These are phyloP conservation scores for Drosophila vallismaia DNA, from an alignment of 2,888 invertebrate species.

Conservation along the genomic window DNA sequence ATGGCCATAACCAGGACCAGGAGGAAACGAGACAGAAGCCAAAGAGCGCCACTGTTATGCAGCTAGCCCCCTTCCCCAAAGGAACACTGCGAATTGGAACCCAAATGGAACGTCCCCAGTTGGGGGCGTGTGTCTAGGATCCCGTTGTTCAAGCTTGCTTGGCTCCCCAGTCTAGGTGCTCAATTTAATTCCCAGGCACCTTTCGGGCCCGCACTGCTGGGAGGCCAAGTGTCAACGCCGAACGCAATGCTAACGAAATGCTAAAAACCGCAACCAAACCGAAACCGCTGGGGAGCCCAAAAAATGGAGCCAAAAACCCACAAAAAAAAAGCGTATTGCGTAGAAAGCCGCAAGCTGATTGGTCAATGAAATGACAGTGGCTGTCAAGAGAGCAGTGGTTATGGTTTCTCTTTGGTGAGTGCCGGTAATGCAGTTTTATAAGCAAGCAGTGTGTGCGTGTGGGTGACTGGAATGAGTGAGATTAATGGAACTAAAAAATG, in stretches of 20 bases:
- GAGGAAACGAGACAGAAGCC: conserved; percentile 1
- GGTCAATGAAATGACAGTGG: conserved; percentile 39
- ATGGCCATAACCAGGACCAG: not conserved
- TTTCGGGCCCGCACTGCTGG: conserved; percentile 13
- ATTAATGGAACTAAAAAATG: not conserved
- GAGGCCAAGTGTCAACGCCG: conserved; percentile 67
- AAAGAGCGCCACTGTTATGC: conserved; percentile 5
- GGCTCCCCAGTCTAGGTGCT: conserved; percentile 17
- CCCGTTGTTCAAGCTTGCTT: conserved; percentile 8
- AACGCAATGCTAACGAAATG: conserved; percentile 7
- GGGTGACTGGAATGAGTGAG: conserved; percentile 3
- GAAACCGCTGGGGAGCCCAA: conserved; percentile 65
- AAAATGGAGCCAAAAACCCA: conserved; percentile 51
- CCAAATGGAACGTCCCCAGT: conserved; percentile 46
- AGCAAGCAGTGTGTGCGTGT: conserved; percentile 12
- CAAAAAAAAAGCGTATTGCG: conserved; percentile 61
- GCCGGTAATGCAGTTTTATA: conserved; percentile 6
- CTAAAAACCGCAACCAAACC: conserved; percentile 10
- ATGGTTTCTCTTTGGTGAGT: conserved; percentile 42
- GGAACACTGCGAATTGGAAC: conserved; percentile 74
- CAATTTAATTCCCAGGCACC: conserved; percentile 27
- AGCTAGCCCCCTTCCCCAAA: conserved; percentile 36
- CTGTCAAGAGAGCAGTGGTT: conserved; percentile 24
- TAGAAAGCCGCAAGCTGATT: conserved; percentile 64
- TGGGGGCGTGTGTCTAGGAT: conserved; percentile 55